A percentile compares a stretch with the other conserved stretches of the same genome.
Conservation (phyloP, 92 coral and sea anemone genomes). For the Epizoanthus stellaris region DNA sequence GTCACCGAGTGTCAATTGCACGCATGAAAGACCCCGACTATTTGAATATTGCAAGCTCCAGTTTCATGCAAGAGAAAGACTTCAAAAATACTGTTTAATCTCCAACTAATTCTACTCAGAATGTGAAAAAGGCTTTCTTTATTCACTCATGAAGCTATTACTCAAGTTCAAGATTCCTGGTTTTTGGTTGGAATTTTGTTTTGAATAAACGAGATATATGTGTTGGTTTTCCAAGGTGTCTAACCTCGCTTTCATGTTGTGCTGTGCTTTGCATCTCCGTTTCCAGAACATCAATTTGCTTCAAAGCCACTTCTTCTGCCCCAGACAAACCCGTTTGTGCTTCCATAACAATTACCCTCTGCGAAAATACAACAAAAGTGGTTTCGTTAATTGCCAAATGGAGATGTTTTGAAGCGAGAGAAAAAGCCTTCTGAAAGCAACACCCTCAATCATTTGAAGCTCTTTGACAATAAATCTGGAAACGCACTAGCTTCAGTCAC, state of each 20-base stretch:
- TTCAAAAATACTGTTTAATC: constrained; percentile 32
- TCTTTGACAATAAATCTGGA: constrained; percentile 17
- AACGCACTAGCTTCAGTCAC: constrained; percentile 24
- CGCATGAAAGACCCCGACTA: constrained; percentile 39
- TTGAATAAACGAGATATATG: constrained; percentile 1
- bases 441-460: constrained; percentile 33
- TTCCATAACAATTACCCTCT: constrained; percentile 33
- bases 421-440: constrained; percentile 26
- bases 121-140: constrained; percentile 15
- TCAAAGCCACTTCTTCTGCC: constrained; percentile 19
- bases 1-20: constrained; percentile 49
- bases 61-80: constrained; percentile 45
- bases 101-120: background rate
- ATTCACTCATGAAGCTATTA: background rate
- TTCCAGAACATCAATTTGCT: constrained; percentile 33
- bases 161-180: background rate
- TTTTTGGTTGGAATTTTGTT: constrained; percentile 15
- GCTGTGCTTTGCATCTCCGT: constrained; percentile 25
- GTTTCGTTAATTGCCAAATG: background rate
- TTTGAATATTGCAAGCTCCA: constrained; percentile 38
- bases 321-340: constrained; percentile 13
- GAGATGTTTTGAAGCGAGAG: background rate
- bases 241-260: constrained; percentile 51
- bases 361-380: constrained; percentile 9
- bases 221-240: constrained; percentile 38